phyloP scores from a whole-genome alignment of 1,140 invertebrate genomes.

The Nebria ingens region DNA sequence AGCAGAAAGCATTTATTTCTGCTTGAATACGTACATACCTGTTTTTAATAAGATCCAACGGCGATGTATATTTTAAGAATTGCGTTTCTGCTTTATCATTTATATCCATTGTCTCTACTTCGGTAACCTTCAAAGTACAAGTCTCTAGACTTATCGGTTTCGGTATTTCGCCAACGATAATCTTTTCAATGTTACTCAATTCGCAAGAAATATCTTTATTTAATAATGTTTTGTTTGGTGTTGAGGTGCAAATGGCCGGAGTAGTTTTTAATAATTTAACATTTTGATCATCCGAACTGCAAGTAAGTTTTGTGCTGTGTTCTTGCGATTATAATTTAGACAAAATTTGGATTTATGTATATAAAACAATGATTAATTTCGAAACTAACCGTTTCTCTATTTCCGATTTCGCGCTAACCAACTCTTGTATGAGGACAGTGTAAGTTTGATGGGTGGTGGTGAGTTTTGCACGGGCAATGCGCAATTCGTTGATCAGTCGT shows the following conservation, averaged over 20 bases:
- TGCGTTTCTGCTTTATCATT: neutral
- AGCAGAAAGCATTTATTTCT: neutral
- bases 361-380: neutral
- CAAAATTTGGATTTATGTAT: slow-evolving; percentile 13
- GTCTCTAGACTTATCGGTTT: neutral
- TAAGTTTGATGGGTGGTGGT: slow-evolving; percentile 21
- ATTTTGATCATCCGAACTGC: neutral
- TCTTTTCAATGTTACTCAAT: neutral
- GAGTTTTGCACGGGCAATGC: slow-evolving; percentile 21
- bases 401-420: slow-evolving; percentile 20
- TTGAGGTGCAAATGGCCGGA: neutral
- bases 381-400: slow-evolving; percentile 28
- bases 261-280: neutral
- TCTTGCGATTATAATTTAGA: slow-evolving; percentile 10
- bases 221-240: neutral
- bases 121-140: neutral
- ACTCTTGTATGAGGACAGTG: slow-evolving; percentile 20
- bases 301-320: neutral
- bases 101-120: neutral
- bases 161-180: neutral
- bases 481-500: slow-evolving; percentile 21
- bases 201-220: neutral
- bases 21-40: neutral
- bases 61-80: neutral
- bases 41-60: neutral